phyloP scores from a whole-genome alignment of 2,113 vertebrate genomes.

The Phalacrocorax aristotelis region DNA sequence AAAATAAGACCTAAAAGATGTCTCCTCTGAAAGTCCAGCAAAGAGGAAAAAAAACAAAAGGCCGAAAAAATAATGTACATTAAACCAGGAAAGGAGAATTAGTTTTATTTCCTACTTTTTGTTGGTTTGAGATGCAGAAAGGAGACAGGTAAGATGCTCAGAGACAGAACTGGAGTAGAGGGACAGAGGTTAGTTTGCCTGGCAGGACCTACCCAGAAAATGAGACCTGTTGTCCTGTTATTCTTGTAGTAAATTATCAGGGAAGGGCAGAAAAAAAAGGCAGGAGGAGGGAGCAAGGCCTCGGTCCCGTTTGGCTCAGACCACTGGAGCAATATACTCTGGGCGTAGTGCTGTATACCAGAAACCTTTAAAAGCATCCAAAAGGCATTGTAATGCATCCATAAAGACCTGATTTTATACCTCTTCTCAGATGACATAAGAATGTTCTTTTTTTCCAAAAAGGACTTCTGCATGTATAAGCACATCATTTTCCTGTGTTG shows the following conservation, averaged over 20 bases:
- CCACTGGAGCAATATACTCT: background rate
- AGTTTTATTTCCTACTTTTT: too few species aligned
- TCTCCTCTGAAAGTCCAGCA: background rate
- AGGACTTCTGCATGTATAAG: background rate
- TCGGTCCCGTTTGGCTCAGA: background rate
- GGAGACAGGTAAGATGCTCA: background rate
- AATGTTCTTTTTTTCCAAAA: background rate
- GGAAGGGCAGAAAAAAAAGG: background rate
- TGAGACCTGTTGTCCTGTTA: background rate
- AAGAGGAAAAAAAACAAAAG: background rate
- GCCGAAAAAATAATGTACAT: background rate
- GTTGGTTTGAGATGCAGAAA: background rate
- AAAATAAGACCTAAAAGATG: background rate
- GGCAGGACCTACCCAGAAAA: background rate
- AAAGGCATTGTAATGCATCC: background rate
- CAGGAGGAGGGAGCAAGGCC: background rate
- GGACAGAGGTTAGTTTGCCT: background rate
- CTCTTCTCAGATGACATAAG: background rate
- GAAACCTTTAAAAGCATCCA: background rate
- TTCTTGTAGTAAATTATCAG: background rate
- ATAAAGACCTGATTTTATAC: background rate
- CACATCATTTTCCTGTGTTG: background rate
- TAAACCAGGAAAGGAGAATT: background rate
- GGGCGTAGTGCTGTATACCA: background rate
- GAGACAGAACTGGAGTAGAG: background rate